A percentile compares a stretch with the other conserved stretches of the same genome.
Conservation (phyloP, 2,888 invertebrate species). For the Copidosoma aretas region DNA sequence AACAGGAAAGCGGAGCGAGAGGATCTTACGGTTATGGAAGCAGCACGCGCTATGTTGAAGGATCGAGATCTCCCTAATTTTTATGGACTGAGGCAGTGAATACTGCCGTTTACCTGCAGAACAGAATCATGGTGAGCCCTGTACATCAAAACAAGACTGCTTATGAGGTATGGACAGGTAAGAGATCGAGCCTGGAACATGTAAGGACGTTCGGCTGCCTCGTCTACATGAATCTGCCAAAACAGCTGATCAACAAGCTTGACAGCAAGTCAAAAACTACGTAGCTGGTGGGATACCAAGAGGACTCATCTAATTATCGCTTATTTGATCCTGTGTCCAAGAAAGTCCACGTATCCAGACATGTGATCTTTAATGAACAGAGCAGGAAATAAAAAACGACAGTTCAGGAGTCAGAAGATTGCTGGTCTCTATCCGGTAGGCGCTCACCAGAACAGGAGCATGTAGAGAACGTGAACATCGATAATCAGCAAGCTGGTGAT, state of each 20-base stretch:
- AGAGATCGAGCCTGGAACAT: slow-evolving; percentile 29
- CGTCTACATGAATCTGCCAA: slow-evolving; percentile 40
- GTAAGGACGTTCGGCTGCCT: slow-evolving; percentile 43
- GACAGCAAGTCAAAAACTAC: slow-evolving; percentile 40
- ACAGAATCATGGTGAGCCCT: slow-evolving; percentile 19
- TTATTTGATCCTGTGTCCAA: background rate
- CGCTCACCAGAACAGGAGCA: too few species aligned
- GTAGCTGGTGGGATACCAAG: slow-evolving; percentile 33
- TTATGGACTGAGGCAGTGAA: slow-evolving; percentile 47
- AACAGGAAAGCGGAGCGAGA: background rate
- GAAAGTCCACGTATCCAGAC: background rate
- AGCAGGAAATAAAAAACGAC: too few species aligned
- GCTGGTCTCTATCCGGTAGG: too few species aligned
- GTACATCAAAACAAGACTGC: background rate
- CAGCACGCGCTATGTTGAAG: too few species aligned
- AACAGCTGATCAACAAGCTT: slow-evolving; percentile 42
- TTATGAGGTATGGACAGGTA: background rate
- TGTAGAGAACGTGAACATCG: too few species aligned
- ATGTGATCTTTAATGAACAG: background rate
- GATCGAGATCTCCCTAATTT: too few species aligned
- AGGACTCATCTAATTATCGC: background rate
- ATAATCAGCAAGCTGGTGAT: too few species aligned
- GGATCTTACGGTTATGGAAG: background rate
- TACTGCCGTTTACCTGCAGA: slow-evolving; percentile 45
- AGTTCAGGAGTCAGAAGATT: too few species aligned